Evolutionary conservation across 1,140 invertebrate genomes (phyloP).

Genomic region (Bursaphelenchus mucronatus): DNA sequence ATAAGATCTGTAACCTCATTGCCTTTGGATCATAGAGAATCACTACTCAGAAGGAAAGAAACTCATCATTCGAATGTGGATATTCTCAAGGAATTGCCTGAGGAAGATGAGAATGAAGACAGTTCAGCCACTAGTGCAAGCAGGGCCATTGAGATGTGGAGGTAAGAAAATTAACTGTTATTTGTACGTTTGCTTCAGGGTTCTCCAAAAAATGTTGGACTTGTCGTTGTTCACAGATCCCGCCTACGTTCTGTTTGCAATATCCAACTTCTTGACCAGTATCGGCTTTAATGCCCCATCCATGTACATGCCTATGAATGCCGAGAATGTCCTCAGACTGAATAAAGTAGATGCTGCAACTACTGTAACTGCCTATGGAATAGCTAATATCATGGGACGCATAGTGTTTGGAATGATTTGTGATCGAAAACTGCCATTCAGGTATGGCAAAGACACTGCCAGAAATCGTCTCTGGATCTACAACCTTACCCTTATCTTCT

Average conservation of each 20-base stretch:
- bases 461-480: constrained; percentile 71
- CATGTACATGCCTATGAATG: constrained; percentile 72
- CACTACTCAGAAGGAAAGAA: neutral
- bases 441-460: constrained; percentile 74
- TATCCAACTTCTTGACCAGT: constrained; percentile 90
- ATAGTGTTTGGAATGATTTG: constrained; percentile 65
- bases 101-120: constrained; percentile 44
- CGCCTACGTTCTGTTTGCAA: constrained; percentile 80
- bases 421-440: constrained; percentile 75
- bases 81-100: constrained; percentile 19
- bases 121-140: constrained; percentile 16
- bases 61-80: constrained; percentile 12
- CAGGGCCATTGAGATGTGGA: constrained; percentile 40
- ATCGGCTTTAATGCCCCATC: constrained; percentile 88
- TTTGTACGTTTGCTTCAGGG: constrained; percentile 34
- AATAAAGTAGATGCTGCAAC: constrained; percentile 74
- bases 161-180: constrained; percentile 28
- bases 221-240: constrained; percentile 76
- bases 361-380: constrained; percentile 86
- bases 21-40: constrained; percentile 19
- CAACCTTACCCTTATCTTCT: constrained; percentile 84
- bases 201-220: constrained; percentile 77
- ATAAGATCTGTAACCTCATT: constrained; percentile 35
- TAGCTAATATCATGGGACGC: constrained; percentile 77
- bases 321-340: constrained; percentile 63